Base-by-base conservation (phyloP, 1,140 invertebrate species). In the Drosophila willistoni region DNA sequence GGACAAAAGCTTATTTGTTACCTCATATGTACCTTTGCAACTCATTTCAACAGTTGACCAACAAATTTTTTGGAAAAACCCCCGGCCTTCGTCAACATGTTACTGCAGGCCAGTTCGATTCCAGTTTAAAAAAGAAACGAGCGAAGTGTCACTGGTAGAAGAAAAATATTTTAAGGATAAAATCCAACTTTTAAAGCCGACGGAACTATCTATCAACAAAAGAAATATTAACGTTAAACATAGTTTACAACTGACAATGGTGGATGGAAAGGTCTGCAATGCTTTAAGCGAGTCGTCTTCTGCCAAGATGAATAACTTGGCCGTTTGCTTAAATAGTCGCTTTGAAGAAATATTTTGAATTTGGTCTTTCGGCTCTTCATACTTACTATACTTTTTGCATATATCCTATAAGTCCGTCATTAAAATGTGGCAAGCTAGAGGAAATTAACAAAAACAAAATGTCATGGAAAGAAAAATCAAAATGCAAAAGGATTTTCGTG, bases 1-100 rank as follows among this genome's bases (percentile, higher is more conserved):
- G 4, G 73, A 77, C 63, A 56, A 22, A 25, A 73, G 73, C 56
- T 77, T 73, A 51, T 71, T 79, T 64, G 64, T 73, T 19, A 77
- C 68, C 25, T 79, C n/a, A n/a, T n/a, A n/a, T 73, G 7, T 77
- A n/a, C n/a, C n/a, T n/a, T n/a, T n/a, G n/a, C n/a, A n/a, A n/a
- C n/a, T n/a, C n/a, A n/a, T n/a, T n/a, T n/a, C n/a, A n/a, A n/a
- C n/a, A n/a, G n/a, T n/a, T n/a, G n/a, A n/a, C n/a, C n/a, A n/a
- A n/a, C n/a, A n/a, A 17, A 22, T 66, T 29, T 68, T 56, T 77
- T 70, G 71, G 62, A 73, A 64, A 73, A 77, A 33, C n/a, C 70
- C 63, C 19, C 36, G 71, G 33, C 56, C 64, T 19, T 73, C 64
- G 19, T 74, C 71, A 12, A 77, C 70, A 13, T 13, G 70, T 39